These are phyloP conservation scores for Cyclina sinensis DNA, from an alignment of 1,140 invertebrate species.

Conservation along the genomic window DNA sequence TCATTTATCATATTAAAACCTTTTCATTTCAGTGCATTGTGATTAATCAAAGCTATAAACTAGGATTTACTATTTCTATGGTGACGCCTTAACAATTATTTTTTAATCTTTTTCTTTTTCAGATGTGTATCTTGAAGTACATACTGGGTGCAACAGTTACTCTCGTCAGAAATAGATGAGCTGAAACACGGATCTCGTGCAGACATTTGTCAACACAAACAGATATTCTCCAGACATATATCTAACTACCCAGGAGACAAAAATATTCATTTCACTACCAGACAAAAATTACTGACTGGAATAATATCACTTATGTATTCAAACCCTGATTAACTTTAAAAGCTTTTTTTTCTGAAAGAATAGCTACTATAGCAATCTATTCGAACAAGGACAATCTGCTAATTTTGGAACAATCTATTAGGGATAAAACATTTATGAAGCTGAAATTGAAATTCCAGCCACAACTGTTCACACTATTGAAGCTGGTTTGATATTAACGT, in stretches of 20 bases:
- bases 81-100: no score
- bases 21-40: slow-evolving; percentile 3
- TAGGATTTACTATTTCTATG: background rate
- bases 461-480: background rate
- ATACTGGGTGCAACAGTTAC: background rate
- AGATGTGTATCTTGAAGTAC: background rate
- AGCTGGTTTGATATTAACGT: background rate
- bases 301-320: background rate
- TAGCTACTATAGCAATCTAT: background rate
- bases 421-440: background rate
- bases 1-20: background rate
- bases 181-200: background rate
- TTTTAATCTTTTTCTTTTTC: background rate
- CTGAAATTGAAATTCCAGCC: background rate
- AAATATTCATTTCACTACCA: slow-evolving; percentile 35
- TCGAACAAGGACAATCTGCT: background rate
- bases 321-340: background rate
- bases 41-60: background rate
- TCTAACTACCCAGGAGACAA: slow-evolving; percentile 50
- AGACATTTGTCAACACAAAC: slow-evolving; percentile 35
- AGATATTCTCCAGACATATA: background rate
- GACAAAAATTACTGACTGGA: slow-evolving; percentile 21
- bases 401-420: background rate
- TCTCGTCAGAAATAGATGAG: background rate
- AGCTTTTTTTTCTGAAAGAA: background rate